Base-by-base conservation (phyloP, 2,113 vertebrate genomes). In the Corythaeola cristata region DNA sequence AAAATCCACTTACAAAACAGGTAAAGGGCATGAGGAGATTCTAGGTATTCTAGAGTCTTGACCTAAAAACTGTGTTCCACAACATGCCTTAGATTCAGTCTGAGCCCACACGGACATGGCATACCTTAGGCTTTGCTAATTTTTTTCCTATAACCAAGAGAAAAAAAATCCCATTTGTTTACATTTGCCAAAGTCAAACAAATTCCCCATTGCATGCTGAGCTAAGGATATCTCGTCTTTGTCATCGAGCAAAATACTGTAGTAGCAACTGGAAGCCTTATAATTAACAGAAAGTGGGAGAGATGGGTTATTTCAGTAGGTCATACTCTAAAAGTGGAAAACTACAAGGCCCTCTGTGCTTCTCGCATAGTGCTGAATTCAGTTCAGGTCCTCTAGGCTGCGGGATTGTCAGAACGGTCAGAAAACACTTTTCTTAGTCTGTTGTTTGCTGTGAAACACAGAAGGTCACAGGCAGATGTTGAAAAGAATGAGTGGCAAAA, bases 261-360 rank as follows among this genome's bases (percentile, higher is more conserved):
- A 68, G 88, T 89, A 96, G 90, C 71, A 94, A 89, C 44, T 89
- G 50, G 60, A 93, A 81, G 39, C 63, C 66, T 89, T 94, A 80
- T 72, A 96, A 95, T 95, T 93, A 97, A 77, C 33, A 89, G 76
- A 49, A 97, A 92, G 32, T 79, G 35, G 30, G 64, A 79, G 62
- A 89, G 81, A 89, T 67, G 0, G 77, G 72, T 91, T 93, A 74
- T 71, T 92, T 95, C 63, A 89, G 73, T 64, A 86, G 66, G 79
- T 85, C 68, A 64, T 63, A 77, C 77, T 77, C 62, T 71, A 85
- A 15, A 83, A 91, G 80, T 71, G 76, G 79, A 83, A 86, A 85
- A 80, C 23, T 82, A 44, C 47, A 62, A 68, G 44, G 47, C 20
- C 60, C 47, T 69, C 50, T 73, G 59, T 81, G 64, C 59, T 84